These are phyloP conservation scores for Poeciliopsis prolifica DNA, from an alignment of 2,113 vertebrate genomes.

Conservation along the genomic window DNA sequence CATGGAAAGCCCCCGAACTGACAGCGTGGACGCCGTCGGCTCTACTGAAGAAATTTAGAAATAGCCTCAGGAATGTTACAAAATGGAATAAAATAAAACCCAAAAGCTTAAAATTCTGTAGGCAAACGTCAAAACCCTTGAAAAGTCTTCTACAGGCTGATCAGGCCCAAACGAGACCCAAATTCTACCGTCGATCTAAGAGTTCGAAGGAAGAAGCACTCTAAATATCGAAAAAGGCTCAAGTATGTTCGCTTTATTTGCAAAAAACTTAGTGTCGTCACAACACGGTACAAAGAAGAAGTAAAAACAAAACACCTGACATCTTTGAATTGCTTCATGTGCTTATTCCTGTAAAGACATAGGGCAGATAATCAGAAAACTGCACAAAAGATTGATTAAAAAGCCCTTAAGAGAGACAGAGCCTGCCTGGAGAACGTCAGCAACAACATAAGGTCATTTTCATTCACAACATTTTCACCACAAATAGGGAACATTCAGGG, in stretches of 20 bases:
- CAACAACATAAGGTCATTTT: conserved; percentile 25
- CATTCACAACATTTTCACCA: conserved; percentile 44
- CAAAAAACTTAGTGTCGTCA: conserved; percentile 70
- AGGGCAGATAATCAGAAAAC: conserved; percentile 44
- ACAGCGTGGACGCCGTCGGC: no score
- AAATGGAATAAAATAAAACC: neutral
- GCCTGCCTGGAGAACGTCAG: conserved; percentile 28
- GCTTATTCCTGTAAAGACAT: conserved; percentile 28
- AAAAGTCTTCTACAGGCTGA: neutral
- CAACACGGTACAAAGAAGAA: conserved; percentile 69
- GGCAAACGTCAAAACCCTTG: no score
- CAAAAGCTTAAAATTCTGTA: neutral
- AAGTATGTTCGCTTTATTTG: conserved; percentile 78
- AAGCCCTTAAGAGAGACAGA: conserved; percentile 55
- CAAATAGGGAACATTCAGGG: conserved; percentile 56
- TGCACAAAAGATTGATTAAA: conserved; percentile 44
- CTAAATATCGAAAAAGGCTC: conserved; percentile 10
- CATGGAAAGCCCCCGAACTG: no score
- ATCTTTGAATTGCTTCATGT: conserved; percentile 50
- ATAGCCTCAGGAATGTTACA: neutral
- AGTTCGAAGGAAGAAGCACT: neutral
- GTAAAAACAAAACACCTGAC: conserved; percentile 25
- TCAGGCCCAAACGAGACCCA: neutral
- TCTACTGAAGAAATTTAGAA: neutral
- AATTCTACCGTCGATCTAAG: neutral